Evolutionary conservation across 2,888 invertebrate species (phyloP), one percentile per base, ranked within the genome.

Genomic region (Octonoba sinensis): DNA sequence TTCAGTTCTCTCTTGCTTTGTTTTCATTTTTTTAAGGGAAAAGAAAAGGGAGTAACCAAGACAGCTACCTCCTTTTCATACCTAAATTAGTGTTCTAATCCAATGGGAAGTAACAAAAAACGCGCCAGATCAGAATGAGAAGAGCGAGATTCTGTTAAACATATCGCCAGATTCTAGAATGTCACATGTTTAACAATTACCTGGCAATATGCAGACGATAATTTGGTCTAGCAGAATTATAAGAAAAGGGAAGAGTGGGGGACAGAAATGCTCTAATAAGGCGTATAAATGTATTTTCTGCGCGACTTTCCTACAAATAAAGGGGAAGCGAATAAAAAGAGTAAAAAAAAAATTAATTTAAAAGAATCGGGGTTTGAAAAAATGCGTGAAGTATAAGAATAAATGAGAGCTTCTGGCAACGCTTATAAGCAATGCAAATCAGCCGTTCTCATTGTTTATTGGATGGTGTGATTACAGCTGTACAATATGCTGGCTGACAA

Each of bases 171-270:
- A 79, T 73, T 54, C 69, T 20, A 54, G 59, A 59, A 60, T 59
- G 79, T 79, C 79, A 79, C 79, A 79, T 79, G 79, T 79, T 67
- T 81, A 74, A 75, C 81, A 81, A 81, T 81, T 81, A 81, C 81
- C 81, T 81, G 81, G 74, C 74, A 75, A 70, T 81, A 70, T 70
- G 70, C 70, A 74, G 70, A 56, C 56, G 71, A 66, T 79, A 72
- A 72, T 79, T 79, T 64, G 71, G 18, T 49, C 65, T 24, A 64
- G 74, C 62, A 69, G 60, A 78, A 64, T 72, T 57, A 56, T 22
- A 49, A 47, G 24, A 27, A 57, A 47, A 46, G 27, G 36, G 47
- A 46, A 51, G 47, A 36, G 22, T 13, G 20, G 27, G 13, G 36
- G 67, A 71, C 18, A 49, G 66, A 57, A 65, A 66, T 72, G 74